Base-by-base conservation (phyloP, 2,888 invertebrate genomes). In the Orchesella flavescens region DNA sequence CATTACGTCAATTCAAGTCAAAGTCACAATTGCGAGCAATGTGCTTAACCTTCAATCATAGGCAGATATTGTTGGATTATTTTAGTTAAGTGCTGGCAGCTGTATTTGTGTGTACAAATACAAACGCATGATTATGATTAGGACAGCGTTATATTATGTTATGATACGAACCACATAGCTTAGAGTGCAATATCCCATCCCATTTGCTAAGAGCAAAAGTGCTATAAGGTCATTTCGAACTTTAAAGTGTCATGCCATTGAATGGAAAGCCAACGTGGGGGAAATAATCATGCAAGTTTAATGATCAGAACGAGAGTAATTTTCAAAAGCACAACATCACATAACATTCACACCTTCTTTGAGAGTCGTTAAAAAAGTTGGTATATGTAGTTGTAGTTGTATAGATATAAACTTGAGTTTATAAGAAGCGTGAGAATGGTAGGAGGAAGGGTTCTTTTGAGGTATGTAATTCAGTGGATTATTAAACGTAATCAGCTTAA, bases 341-440 rank as follows among this genome's bases (percentile, higher is more conserved):
- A 34, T 34, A 34, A 34, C 34, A 34, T 71, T 55, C 71, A 71
- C 71, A 44, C 71, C 71, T 53, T 53, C 19, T 57, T 34, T 34
- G 34, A 4, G 7, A 34, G 34, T 34, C 34, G 7, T 34, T 34
- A n/a, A n/a, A n/a, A n/a, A n/a, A n/a, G n/a, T n/a, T n/a, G n/a
- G n/a, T n/a, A n/a, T n/a, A n/a, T n/a, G n/a, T n/a, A n/a, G 34
- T 34, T 7, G 34, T 34, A 34, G 3, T 34, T 34, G 34, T 34
- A 34, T 34, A 7, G 34, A n/a, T 13, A 5, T 63, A 66, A 44
- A 57, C 66, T 43, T 68, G 76, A 66, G 76, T 66, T 76, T 55
- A 76, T 44, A 34, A 34, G 34, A 66, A 57, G 34, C 76, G 76
- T 76, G 76, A 76, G 76, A 76, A 34, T 68, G 66, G 66, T 66